A percentile compares a stretch with the other conserved stretches of the same genome.
These are phyloP conservation scores for Plebejus melissa DNA, from an alignment of 2,888 invertebrate species.

Conservation along the genomic window DNA sequence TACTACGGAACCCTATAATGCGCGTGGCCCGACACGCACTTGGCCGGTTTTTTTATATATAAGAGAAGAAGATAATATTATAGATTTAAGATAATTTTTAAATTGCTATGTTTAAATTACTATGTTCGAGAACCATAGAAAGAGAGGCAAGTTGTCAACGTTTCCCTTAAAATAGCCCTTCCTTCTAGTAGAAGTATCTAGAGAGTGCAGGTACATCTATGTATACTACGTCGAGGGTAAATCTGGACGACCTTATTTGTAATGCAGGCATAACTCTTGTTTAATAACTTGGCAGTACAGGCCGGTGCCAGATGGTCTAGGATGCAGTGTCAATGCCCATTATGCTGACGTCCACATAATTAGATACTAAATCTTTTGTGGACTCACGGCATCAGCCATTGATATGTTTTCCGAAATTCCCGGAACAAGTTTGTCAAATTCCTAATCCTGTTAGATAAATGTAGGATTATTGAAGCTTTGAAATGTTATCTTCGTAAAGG, in stretches of 20 bases:
- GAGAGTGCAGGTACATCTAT: background rate
- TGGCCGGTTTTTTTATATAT: too few species aligned
- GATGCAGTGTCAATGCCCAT: slow-evolving; percentile 26
- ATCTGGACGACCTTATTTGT: slow-evolving; percentile 28
- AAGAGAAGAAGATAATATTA: too few species aligned
- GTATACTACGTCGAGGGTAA: background rate
- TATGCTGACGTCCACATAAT: slow-evolving; percentile 20
- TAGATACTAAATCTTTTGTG: slow-evolving; percentile 1
- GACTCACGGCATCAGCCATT: background rate
- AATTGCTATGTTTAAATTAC: too few species aligned
- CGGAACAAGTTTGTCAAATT: background rate
- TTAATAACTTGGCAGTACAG: slow-evolving; percentile 33
- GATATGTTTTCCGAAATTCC: slow-evolving; percentile 19
- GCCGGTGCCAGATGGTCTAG: slow-evolving; percentile 44
- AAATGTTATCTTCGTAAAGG: background rate
- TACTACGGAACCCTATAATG: too few species aligned
- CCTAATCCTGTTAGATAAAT: background rate
- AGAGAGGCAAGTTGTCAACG: too few species aligned
- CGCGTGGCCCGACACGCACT: too few species aligned
- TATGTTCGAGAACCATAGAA: too few species aligned
- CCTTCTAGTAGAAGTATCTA: background rate
- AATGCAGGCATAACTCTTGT: slow-evolving; percentile 30
- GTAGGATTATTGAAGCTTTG: background rate
- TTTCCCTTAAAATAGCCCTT: background rate
- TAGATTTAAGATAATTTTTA: too few species aligned